Evolutionary conservation across 2,113 vertebrate genomes (phyloP).

Genomic region (Sus scrofa): T2T-Sscrofa CM000813.6:65419001-65419500

Average conservation of each 20-base stretch:
- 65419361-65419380: slow-evolving; percentile 17
- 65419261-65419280: too few species aligned
- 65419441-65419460: not conserved
- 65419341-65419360: not conserved
- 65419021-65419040: not conserved
- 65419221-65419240: too few species aligned
- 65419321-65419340: not conserved
- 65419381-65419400: not conserved
- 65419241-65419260: too few species aligned
- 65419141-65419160: too few species aligned
- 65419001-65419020: not conserved
- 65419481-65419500: too few species aligned
- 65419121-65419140: too few species aligned
- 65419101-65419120: too few species aligned
- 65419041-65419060: not conserved
- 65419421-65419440: slow-evolving; percentile 6
- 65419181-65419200: too few species aligned
- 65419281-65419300: too few species aligned
- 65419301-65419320: slow-evolving; percentile 33
- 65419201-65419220: too few species aligned
- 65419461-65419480: too few species aligned
- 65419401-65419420: not conserved
- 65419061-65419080: not conserved
- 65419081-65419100: slow-evolving; percentile 28
- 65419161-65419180: too few species aligned